These are phyloP conservation scores for Drosophila simulans DNA, from an alignment of 1,140 invertebrate genomes.

Conservation along the genomic window DNA sequence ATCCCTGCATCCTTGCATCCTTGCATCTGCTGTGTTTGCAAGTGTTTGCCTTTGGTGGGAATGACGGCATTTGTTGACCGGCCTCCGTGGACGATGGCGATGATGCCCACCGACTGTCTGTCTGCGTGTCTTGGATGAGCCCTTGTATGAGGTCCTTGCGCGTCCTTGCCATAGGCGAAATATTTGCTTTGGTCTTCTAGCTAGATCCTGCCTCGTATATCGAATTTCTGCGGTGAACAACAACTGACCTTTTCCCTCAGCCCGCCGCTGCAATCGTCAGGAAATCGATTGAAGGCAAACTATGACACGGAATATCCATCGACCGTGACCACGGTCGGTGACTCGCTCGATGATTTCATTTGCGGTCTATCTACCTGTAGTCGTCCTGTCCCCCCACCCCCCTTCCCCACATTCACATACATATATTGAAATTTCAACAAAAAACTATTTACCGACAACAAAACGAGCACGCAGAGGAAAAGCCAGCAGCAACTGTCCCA, in stretches of 20 bases:
- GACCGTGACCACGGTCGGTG: slow-evolving; percentile 67
- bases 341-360: slow-evolving; percentile 74
- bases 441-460: slow-evolving; percentile 38
- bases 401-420: too few relatives aligned
- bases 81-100: slow-evolving; percentile 6
- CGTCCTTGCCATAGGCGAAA: slow-evolving; percentile 31
- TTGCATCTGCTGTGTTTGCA: not conserved
- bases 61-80: slow-evolving; percentile 35
- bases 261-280: not conserved
- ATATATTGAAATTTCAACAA: slow-evolving; percentile 46
- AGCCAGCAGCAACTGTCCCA: slow-evolving; percentile 50
- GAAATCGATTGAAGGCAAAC: slow-evolving; percentile 71
- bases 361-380: slow-evolving; percentile 63
- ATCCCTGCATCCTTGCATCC: slow-evolving; percentile 31
- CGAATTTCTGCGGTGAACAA: slow-evolving; percentile 31
- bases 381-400: not conserved
- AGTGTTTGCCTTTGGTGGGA: slow-evolving; percentile 27
- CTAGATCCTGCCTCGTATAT: slow-evolving; percentile 47
- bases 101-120: slow-evolving; percentile 22
- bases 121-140: slow-evolving; percentile 17
- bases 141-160: slow-evolving; percentile 31
- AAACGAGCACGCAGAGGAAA: slow-evolving; percentile 47
- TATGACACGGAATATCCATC: slow-evolving; percentile 52
- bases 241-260: slow-evolving; percentile 20
- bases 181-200: slow-evolving; percentile 42